These are phyloP conservation scores for Leucozona laternaria DNA, from an alignment of 2,888 invertebrate species.

Conservation along the genomic window DNA sequence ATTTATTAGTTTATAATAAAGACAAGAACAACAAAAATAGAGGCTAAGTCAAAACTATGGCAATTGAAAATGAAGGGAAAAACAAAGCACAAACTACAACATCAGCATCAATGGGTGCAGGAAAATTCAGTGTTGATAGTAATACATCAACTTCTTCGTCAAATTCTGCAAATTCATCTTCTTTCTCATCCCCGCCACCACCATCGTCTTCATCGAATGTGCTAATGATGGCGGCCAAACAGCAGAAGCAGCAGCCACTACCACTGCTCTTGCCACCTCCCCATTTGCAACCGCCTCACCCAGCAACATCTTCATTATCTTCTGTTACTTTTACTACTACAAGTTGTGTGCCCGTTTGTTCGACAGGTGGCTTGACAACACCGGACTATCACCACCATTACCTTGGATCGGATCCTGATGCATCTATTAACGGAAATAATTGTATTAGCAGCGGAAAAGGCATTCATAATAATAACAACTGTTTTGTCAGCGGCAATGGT, in stretches of 20 bases:
- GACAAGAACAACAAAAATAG: conserved; percentile 15
- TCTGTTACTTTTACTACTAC: conserved; percentile 64
- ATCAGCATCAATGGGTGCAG: conserved; percentile 36
- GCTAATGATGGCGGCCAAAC: conserved; percentile 46
- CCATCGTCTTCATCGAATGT: conserved; percentile 28
- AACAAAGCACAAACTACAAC: conserved; percentile 44
- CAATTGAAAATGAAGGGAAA: conserved; percentile 71
- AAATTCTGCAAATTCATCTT: conserved; percentile 47
- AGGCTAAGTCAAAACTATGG: conserved; percentile 54
- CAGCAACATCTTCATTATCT: conserved; percentile 63
- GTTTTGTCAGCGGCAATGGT: conserved; percentile 68
- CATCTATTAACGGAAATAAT: conserved; percentile 65
- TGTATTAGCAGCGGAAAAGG: conserved; percentile 49
- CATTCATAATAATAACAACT: conserved; percentile 56
- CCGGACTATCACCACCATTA: conserved; percentile 67
- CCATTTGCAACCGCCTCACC: conserved; percentile 60
- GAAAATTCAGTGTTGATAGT: conserved; percentile 50
- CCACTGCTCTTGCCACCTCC: conserved; percentile 62
- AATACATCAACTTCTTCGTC: conserved; percentile 58
- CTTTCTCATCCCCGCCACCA: conserved; percentile 16
- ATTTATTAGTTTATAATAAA: conserved; percentile 18
- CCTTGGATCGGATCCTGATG: conserved; percentile 49
- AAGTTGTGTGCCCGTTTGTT: conserved; percentile 70
- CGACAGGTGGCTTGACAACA: conserved; percentile 63
- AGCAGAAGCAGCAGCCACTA: conserved; percentile 55